phyloP scores from a whole-genome alignment of 2,797 vertebrate species.

The Xiphorhynchus erythropygius region DNA sequence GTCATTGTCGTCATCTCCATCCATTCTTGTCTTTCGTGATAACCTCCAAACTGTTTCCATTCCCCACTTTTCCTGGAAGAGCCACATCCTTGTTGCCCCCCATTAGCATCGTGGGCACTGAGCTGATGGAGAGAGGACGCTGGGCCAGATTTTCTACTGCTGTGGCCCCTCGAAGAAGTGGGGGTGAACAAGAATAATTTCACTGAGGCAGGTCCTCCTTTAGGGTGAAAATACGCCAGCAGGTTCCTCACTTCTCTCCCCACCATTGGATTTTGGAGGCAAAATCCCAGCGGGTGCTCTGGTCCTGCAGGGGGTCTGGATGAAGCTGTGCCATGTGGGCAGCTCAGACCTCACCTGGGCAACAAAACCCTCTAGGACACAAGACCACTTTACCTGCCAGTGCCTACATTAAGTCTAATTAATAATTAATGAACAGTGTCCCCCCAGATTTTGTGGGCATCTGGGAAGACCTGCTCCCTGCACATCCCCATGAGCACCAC shows the following conservation, averaged over 20 bases:
- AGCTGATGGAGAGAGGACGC: not conserved
- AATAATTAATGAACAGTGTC: not conserved
- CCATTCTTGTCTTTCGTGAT: constrained; percentile 29
- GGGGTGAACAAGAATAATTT: not conserved
- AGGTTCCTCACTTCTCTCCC: not conserved
- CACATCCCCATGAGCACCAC: fast-evolving
- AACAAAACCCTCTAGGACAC: not conserved
- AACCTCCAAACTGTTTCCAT: constrained; percentile 42
- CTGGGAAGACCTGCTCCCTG: not conserved
- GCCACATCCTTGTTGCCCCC: not conserved
- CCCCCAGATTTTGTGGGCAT: not conserved
- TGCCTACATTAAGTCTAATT: not conserved
- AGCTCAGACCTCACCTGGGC: fast-evolving
- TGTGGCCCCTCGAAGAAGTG: not conserved
- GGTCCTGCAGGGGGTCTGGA: not conserved
- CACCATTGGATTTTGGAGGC: fast-evolving
- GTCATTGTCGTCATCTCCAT: constrained; percentile 44
- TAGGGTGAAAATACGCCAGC: not conserved
- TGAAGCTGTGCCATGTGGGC: fast-evolving
- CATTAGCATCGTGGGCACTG: not conserved
- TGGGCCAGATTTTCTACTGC: not conserved
- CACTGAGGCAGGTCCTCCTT: not conserved
- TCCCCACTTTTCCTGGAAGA: constrained; percentile 20
- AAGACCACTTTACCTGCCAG: not conserved
- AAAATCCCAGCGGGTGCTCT: not conserved